Evolutionary conservation across 2,797 vertebrate species (phyloP).

Genomic region (Arrhamphus sclerolepis): DNA sequence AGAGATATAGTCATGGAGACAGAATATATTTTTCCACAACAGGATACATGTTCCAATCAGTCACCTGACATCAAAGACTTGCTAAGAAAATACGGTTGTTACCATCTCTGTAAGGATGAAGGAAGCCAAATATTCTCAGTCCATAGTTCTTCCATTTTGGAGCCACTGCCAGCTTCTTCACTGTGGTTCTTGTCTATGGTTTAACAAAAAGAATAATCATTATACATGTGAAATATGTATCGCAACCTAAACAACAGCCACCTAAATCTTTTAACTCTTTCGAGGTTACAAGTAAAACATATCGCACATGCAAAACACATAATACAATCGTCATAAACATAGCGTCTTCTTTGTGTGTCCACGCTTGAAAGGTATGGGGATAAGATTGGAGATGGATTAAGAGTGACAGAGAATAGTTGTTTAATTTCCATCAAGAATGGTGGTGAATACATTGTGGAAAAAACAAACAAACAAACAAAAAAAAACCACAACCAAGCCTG

Average conservation of each 20-base stretch:
- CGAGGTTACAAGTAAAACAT: too few species aligned
- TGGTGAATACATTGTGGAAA: too few species aligned
- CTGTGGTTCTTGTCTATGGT: slow-evolving; percentile 88
- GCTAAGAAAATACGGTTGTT: slow-evolving; percentile 54
- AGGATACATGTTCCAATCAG: slow-evolving; percentile 20
- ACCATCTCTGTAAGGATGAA: slow-evolving; percentile 97
- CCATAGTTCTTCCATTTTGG: slow-evolving; percentile 99
- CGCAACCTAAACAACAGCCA: slow-evolving; percentile 1
- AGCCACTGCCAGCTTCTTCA: slow-evolving; percentile 95
- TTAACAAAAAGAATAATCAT: slow-evolving; percentile 5
- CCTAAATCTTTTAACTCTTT: background rate
- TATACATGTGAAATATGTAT: slow-evolving; percentile 3
- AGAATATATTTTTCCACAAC: too few species aligned
- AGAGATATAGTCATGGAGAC: too few species aligned
- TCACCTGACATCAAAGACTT: slow-evolving; percentile 11
- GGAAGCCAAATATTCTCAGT: slow-evolving; percentile 94
- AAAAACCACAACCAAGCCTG: too few species aligned
- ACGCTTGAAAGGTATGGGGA: background rate
- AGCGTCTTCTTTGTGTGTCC: background rate
- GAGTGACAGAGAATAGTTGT: too few species aligned
- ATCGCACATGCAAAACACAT: background rate
- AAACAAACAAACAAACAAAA: too few species aligned
- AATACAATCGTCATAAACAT: background rate
- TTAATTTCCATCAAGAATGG: too few species aligned
- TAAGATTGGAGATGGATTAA: background rate